Conservation (phyloP, 2,113 vertebrate genomes). For the Ptychochromis oligacanthus region DNA sequence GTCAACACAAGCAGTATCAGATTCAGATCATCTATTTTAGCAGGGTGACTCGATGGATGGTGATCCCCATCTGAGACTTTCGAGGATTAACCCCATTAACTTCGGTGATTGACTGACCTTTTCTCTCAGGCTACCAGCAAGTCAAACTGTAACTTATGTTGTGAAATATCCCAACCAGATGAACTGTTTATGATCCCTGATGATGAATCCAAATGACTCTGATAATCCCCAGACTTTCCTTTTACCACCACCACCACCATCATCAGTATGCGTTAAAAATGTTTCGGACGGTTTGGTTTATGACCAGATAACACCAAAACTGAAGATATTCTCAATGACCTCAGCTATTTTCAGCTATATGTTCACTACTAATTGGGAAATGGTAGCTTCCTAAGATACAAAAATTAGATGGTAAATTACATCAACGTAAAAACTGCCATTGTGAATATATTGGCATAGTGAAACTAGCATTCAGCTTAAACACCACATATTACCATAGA, state of each 20-base stretch:
- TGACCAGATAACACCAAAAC: not conserved
- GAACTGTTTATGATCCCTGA: not conserved
- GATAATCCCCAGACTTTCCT: not conserved
- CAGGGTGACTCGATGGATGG: fast-evolving
- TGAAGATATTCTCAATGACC: not conserved
- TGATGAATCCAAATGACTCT: not conserved
- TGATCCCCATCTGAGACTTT: no score
- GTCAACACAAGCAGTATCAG: not conserved
- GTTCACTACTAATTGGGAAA: not conserved
- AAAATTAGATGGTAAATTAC: not conserved
- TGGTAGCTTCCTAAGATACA: not conserved
- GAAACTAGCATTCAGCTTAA: not conserved
- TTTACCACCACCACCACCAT: not conserved
- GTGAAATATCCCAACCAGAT: not conserved
- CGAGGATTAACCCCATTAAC: not conserved
- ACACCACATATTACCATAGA: not conserved
- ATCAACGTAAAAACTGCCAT: not conserved
- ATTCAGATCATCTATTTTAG: not conserved
- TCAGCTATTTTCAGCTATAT: not conserved
- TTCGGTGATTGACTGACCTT: not conserved
- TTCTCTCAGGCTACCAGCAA: not conserved
- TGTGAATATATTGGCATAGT: not conserved
- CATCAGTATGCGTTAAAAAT: not conserved
- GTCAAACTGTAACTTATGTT: not conserved
- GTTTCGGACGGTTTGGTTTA: not conserved